Percentiles rank a stretch among this genome's conserved stretches.
These are phyloP conservation scores for Lepidocyrtoides sp. DNA, from an alignment of 2,888 invertebrate genomes.

Conservation along the genomic window DNA sequence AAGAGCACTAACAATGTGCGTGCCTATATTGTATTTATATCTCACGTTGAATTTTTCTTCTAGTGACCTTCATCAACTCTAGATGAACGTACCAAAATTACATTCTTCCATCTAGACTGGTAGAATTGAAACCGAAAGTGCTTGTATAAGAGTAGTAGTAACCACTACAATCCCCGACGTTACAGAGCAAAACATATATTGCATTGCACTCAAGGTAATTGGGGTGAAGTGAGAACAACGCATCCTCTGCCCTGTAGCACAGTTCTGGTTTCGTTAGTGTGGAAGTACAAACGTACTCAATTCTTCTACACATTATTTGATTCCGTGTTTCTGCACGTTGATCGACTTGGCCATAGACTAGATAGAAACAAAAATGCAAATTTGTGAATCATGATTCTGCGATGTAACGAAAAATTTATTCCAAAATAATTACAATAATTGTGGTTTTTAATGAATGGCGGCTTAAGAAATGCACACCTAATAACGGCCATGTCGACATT, in stretches of 20 bases:
- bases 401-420: too few relatives aligned
- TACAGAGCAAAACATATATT: background rate
- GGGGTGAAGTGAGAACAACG: background rate
- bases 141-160: background rate
- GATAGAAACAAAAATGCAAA: too few relatives aligned
- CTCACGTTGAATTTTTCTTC: background rate
- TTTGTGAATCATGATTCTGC: too few relatives aligned
- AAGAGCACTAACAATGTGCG: background rate
- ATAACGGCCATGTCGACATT: too few relatives aligned
- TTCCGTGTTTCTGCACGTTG: too few relatives aligned
- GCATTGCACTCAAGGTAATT: background rate
- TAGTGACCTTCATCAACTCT: constrained; percentile 54
- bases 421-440: too few relatives aligned
- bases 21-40: background rate
- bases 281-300: too few relatives aligned
- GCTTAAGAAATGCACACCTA: too few relatives aligned
- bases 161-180: background rate
- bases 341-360: too few relatives aligned
- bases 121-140: constrained; percentile 24
- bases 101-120: background rate
- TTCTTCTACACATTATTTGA: too few relatives aligned
- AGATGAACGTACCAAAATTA: background rate
- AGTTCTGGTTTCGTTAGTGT: too few relatives aligned
- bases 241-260: background rate
- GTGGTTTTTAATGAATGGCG: too few relatives aligned